Conservation (phyloP, 2,888 invertebrate genomes). For the Nemotelus nigrinus region DNA sequence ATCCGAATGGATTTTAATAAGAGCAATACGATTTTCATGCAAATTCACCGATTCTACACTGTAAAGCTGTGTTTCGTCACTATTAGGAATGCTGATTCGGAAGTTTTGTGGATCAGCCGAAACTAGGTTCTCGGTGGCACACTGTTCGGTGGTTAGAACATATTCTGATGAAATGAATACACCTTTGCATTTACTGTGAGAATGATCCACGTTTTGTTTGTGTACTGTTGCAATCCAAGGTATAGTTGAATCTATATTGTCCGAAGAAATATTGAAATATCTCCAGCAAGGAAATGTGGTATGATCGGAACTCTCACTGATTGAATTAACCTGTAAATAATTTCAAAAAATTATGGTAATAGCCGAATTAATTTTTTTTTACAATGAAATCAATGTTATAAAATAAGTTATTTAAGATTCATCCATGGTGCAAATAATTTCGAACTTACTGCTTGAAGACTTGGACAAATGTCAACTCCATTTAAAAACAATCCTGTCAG, state of each 20-base stretch:
- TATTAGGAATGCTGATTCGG: too few relatives aligned
- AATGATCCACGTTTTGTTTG: neutral
- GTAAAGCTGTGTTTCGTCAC: neutral
- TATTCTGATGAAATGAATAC: slow-evolving; percentile 4
- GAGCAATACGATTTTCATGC: slow-evolving; percentile 12
- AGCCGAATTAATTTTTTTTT: too few relatives aligned
- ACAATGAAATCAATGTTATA: too few relatives aligned
- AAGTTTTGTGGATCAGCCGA: neutral
- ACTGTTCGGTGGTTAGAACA: slow-evolving; percentile 25
- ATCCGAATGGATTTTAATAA: neutral
- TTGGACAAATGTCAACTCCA: slow-evolving; percentile 45
- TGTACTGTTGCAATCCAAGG: neutral
- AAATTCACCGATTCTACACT: neutral
- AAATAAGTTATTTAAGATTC: neutral
- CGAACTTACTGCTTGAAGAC: neutral
- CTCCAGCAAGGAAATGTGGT: too few relatives aligned
- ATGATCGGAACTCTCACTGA: too few relatives aligned
- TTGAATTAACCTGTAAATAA: too few relatives aligned
- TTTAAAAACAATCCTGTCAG: slow-evolving; percentile 42
- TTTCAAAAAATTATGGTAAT: too few relatives aligned
- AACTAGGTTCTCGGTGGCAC: neutral
- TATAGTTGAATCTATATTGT: too few relatives aligned
- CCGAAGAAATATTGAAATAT: too few relatives aligned
- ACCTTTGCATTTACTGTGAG: neutral
- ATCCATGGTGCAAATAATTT: neutral